Percentiles rank a stretch among this genome's conserved stretches.
Conservation (phyloP, 92 coral and sea anemone species). For the Diadumene lineata region DNA sequence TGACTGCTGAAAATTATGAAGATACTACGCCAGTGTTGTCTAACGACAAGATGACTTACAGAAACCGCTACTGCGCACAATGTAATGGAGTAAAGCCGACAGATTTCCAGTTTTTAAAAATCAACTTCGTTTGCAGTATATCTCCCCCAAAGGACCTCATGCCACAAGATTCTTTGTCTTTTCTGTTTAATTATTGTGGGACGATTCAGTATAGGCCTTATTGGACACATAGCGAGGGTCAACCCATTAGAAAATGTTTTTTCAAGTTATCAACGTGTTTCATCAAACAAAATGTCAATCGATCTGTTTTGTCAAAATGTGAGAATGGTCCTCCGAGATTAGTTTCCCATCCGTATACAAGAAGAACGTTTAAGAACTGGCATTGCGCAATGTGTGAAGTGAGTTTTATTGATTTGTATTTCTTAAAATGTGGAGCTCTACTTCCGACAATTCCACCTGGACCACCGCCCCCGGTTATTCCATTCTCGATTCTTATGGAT, state of each 20-base stretch:
- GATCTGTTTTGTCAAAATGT: not conserved
- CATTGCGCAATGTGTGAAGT: not conserved
- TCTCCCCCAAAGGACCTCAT: constrained; percentile 25
- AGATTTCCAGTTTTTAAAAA: not conserved
- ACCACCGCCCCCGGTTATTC: not conserved
- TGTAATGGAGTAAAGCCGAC: constrained; percentile 10
- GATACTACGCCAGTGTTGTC: constrained; percentile 17
- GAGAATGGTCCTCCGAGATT: not conserved
- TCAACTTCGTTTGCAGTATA: constrained; percentile 14
- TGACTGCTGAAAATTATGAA: not conserved
- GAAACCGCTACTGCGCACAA: constrained; percentile 19
- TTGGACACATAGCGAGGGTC: constrained; percentile 2
- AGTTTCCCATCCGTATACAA: not conserved
- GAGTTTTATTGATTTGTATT: not conserved
- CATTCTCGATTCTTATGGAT: constrained; percentile 13
- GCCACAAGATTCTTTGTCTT: not conserved
- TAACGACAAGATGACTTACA: constrained; percentile 12
- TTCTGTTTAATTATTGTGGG: constrained; percentile 21
- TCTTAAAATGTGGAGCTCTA: not conserved
- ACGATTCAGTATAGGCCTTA: not conserved
- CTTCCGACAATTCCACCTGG: not conserved
- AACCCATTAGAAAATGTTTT: not conserved
- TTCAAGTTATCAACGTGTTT: not conserved
- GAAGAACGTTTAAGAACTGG: not conserved
- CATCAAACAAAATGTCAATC: not conserved